Base-by-base conservation (phyloP, 2,797 vertebrate genomes). In the Uromys caudimaculatus region DNA sequence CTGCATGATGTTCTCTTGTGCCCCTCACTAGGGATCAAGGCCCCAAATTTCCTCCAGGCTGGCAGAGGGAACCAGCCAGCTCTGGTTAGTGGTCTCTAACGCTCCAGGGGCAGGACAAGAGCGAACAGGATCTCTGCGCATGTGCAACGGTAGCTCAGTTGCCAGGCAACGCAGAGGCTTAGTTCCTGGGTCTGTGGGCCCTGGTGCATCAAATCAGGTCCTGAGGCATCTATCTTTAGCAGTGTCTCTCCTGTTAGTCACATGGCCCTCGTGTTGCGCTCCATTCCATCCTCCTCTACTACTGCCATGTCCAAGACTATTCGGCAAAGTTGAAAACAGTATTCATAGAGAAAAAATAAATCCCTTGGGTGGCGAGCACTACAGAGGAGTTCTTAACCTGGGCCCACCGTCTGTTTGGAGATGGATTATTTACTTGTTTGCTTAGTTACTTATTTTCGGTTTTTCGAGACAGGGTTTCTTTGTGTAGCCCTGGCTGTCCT, bases 1-100 rank as follows among this genome's bases (percentile, higher is more conserved):
- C 97, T 98, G 97, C 97, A 98, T 98, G 92, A 10, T 79, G 83
- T 23, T 81, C 58, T n/a, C 44, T 54, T 38, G 44, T 17, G 29
- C 69, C 13, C 21, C 19, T 86, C 67, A 29, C 41, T 38, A 7
- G 19, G 0, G 76, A 0, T 12, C 1, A 12, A 9, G n/a, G 23
- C 60, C 56, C 1, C 24, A 47, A 1, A 64, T 56, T 76, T 47
- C 81, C 85, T 8, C 27, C 0, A 2, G 62, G 69, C 0, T 1
- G 24, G 47, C 38, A 54, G 41, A 1, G 47, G 83, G 32, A 52
- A 47, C 44, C 2, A 24, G 16, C 41, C 1, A 16, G 6, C 75
- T 5, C 2, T 17, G 3, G 29, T 60, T 0, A 0, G 64, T 2
- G 2, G 75, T 94, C 97, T 23, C 90, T 60, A 71, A 93, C 58